Conservation (phyloP, 2,113 vertebrate species). For the Pycnonotus jocosus region DNA sequence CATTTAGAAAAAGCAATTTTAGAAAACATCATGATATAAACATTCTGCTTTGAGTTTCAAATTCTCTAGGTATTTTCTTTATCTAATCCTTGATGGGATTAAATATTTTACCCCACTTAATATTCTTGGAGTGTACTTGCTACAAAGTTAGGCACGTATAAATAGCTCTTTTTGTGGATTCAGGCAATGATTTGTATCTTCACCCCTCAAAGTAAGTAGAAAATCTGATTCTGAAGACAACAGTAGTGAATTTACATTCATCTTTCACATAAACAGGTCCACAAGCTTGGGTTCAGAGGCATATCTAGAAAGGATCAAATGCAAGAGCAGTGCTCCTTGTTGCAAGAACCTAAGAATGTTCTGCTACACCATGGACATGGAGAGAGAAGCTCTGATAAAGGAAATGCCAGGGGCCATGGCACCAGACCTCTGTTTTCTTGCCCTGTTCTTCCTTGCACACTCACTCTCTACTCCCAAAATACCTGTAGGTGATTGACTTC, state of each 20-base stretch:
- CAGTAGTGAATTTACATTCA: not conserved
- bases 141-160: not conserved
- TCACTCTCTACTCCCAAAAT: not conserved
- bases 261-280: not conserved
- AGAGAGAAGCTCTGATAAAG: not conserved
- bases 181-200: not conserved
- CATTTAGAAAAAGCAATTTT: not conserved
- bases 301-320: not conserved
- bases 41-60: not conserved
- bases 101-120: not conserved
- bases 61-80: not conserved
- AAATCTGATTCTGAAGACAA: not conserved
- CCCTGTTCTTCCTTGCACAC: not conserved
- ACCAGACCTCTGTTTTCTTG: not conserved
- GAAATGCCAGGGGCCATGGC: not conserved
- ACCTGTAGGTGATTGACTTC: not conserved
- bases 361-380: not conserved
- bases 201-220: not conserved
- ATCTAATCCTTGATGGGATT: not conserved
- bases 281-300: not conserved
- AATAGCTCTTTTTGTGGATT: not conserved
- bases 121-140: not conserved
- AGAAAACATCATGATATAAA: not conserved
- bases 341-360: not conserved
- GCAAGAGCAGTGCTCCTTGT: not conserved